A percentile compares a stretch with the other conserved stretches of the same genome.
Evolutionary conservation across 2,113 vertebrate genomes (phyloP).

Genomic region (Poecilia latipinna): DNA sequence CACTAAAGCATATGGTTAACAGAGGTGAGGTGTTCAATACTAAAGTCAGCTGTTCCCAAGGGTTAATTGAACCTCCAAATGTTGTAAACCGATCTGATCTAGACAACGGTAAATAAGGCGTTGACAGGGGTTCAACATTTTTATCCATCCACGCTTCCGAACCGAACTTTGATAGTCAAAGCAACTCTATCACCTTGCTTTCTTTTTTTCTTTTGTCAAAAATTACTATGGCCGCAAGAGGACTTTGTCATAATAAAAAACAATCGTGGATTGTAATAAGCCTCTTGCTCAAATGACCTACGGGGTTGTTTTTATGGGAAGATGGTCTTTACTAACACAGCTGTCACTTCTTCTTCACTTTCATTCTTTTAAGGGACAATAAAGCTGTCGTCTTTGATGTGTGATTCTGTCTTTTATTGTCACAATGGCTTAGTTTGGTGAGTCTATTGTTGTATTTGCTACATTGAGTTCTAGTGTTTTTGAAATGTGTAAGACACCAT

Average conservation of each 20-base stretch:
- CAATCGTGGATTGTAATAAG: conserved; percentile 13
- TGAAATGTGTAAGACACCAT: not conserved
- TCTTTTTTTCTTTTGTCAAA: not conserved
- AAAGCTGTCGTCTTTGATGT: conserved; percentile 19
- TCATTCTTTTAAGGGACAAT: conserved; percentile 15
- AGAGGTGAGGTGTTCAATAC: not conserved
- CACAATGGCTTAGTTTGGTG: conserved; percentile 10
- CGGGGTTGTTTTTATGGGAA: conserved; percentile 14
- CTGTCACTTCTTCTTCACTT: conserved; percentile 5
- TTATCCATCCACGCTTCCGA: not conserved
- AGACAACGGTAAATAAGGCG: not conserved
- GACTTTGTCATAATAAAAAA: conserved; percentile 12
- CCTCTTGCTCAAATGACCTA: conserved; percentile 13
- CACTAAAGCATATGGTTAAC: not conserved
- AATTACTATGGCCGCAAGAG: conserved; percentile 1
- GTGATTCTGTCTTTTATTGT: conserved; percentile 33
- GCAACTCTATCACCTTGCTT: not conserved
- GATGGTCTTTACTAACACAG: conserved; percentile 21
- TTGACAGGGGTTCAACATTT: not conserved
- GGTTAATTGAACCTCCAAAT: not conserved
- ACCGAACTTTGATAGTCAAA: not conserved
- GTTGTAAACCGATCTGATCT: too few relatives aligned
- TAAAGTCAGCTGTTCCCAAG: not conserved
- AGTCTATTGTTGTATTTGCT: conserved; percentile 7
- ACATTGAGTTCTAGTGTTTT: not conserved